Evolutionary conservation across 1,140 invertebrate species (phyloP), one percentile per base, ranked within the genome.

Genomic region (Mycetomoellerius zeteki): DNA sequence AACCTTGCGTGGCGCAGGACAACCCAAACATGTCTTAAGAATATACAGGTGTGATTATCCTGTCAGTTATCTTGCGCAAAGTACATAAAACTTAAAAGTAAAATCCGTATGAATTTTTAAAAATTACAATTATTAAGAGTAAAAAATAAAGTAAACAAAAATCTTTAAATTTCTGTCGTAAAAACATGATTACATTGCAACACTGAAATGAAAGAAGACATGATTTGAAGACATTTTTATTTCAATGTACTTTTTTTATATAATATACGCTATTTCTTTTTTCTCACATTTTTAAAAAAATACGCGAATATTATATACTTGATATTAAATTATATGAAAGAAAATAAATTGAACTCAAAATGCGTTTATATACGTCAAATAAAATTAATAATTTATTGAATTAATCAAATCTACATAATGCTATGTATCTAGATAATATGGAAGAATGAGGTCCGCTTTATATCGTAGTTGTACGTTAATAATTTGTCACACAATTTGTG

Each of bases 1-100:
- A 92, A 93, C 92, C 90, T 93, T 86, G 92, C 89, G 88, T 89
- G 88, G 90, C 89, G 85, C 88, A 87, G 89, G 86, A 92, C 65
- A 72, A 91, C 76, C 78, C 86, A 82, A 52, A 89, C 85, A 73
- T 56, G 54, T 71, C 65, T 73, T 62, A 58, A 30, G 52, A 77
- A 65, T 56, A 73, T 56, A 60, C 73, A 43, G 60, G 12, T 56
- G n/a, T 33, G 71, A 86, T 85, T 52, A 60, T 56, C 33, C 60
- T 14, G 19, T 37, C 7, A 14, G 33, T 54, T 52, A 33, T 56
- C 21, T 71, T 43, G n/a, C 16, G 4, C 4, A 24, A 16, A 33
- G 2, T 27, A 3, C 3, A 21, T 12, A 27, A 78, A 65, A 50
- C 1, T 50, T n/a, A 16, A 52, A 30, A 52, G 24, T 30, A 54